Evolutionary conservation across 1,140 invertebrate species (phyloP).

Genomic region (Nephila pilipes): DNA sequence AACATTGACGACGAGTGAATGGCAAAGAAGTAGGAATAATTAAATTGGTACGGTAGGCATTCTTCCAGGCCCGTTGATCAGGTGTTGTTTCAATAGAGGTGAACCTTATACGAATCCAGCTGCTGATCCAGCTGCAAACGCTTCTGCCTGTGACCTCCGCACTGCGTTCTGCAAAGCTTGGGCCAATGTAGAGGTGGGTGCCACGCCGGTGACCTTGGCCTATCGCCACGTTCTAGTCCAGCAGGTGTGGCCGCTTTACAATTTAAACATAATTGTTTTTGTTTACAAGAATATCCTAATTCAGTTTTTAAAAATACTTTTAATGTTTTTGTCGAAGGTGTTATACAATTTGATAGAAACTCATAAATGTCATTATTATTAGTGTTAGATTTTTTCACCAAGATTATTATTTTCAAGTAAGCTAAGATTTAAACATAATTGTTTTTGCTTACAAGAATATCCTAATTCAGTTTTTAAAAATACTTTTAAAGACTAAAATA

Average conservation of each 20-base stretch:
- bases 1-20: slow-evolving; percentile 8
- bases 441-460: too few species aligned
- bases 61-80: neutral
- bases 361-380: too few species aligned
- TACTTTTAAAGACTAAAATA: too few species aligned
- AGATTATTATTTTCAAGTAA: too few species aligned
- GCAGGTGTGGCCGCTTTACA: slow-evolving; percentile 47
- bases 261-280: too few species aligned
- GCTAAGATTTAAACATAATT: too few species aligned
- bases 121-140: neutral
- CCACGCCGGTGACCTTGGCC: slow-evolving; percentile 61
- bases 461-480: too few species aligned
- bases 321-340: too few species aligned
- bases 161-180: neutral
- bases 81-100: neutral
- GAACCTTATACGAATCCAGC: neutral
- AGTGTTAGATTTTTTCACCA: too few species aligned
- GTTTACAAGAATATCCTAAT: too few species aligned
- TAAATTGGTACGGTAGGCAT: neutral
- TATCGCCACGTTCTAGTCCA: slow-evolving; percentile 71
- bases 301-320: too few species aligned
- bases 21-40: slow-evolving; percentile 26
- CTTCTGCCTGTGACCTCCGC: slow-evolving; percentile 52
- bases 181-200: slow-evolving; percentile 64
- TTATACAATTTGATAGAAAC: too few species aligned